phyloP scores from a whole-genome alignment of 2,888 invertebrate species.

The Oligia fasciuncula region DNA sequence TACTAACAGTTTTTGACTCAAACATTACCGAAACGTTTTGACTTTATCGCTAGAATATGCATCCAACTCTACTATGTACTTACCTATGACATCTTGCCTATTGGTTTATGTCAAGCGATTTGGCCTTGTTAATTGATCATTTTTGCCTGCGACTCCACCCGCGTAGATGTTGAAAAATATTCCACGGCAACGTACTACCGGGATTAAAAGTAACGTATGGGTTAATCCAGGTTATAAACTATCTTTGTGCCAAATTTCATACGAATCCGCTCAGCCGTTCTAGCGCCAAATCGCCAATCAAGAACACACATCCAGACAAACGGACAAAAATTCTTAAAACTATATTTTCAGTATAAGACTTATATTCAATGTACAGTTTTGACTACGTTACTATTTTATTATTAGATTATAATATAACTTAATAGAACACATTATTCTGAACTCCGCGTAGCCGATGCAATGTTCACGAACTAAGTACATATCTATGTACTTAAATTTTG shows the following conservation, averaged over 20 bases:
- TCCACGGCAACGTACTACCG: too few species aligned
- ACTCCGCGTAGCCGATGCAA: not conserved
- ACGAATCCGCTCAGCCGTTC: too few species aligned
- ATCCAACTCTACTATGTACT: too few species aligned
- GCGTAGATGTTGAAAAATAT: too few species aligned
- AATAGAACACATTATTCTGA: not conserved
- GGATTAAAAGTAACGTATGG: too few species aligned
- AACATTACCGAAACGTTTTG: not conserved
- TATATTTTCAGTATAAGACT: too few species aligned
- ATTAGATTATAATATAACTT: not conserved
- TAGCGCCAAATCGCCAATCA: too few species aligned
- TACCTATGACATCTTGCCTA: not conserved
- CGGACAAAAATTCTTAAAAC: too few species aligned
- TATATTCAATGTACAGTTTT: not conserved
- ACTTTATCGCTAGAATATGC: not conserved
- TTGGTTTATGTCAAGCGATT: not conserved
- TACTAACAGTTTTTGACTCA: slow-evolving; percentile 38
- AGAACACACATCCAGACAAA: too few species aligned
- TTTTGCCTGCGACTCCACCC: too few species aligned
- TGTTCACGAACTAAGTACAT: not conserved
- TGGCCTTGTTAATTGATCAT: not conserved
- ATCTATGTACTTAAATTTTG: not conserved
- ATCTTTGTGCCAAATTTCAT: too few species aligned
- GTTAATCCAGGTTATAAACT: too few species aligned
- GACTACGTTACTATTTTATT: not conserved